Evolutionary conservation across 1,140 invertebrate genomes (phyloP), one percentile per base, ranked within the genome.

Genomic region (Aphelenchoides besseyi): DNA sequence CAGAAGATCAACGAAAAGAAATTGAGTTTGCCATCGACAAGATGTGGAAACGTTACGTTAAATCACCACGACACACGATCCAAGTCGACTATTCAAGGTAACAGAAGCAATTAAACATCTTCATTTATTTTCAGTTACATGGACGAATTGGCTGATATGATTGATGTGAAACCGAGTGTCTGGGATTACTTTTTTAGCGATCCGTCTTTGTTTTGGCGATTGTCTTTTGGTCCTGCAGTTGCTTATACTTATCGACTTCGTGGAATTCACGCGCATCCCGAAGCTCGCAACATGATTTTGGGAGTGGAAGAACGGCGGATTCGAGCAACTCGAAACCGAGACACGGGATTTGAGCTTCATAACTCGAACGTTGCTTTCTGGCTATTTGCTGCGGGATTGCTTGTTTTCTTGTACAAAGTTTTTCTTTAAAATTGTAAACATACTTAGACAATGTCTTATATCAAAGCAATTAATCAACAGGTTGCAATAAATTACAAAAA

Each of bases 191-290:
- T 53, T 0, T 52, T 73, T 35, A 69, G 29, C 5, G 70, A 71
- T 36, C 35, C 26, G 9, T 2, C 36, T 8, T 23, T 71, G 3
- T 71, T 33, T 16, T 35, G 35, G 64, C 18, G 12, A 23, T 18
- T 82, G 29, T 72, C 84, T 3, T 83, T 86, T 72, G 87, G 86
- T 9, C 81, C 87, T 0, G 85, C 82, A 69, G 78, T 84, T 0
- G 84, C 87, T 0, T 88, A 87, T 73, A 87, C 86, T 64, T 88
- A 87, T 74, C 78, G 88, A 48, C 74, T 88, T 30, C 57, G 54
- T 28, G 87, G 87, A 2, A 86, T 86, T 1, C 75, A 85, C 12
- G 57, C 74, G 3, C 88, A 87, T 87, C 2, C 41, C 9, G 86
- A 85, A 0, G 87, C 87, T 1, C 76, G 85, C 69, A 73, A 85